A percentile compares a stretch with the other conserved stretches of the same genome.
Conservation (phyloP, 2,113 vertebrate genomes). For the Myotis yumanensis region DNA sequence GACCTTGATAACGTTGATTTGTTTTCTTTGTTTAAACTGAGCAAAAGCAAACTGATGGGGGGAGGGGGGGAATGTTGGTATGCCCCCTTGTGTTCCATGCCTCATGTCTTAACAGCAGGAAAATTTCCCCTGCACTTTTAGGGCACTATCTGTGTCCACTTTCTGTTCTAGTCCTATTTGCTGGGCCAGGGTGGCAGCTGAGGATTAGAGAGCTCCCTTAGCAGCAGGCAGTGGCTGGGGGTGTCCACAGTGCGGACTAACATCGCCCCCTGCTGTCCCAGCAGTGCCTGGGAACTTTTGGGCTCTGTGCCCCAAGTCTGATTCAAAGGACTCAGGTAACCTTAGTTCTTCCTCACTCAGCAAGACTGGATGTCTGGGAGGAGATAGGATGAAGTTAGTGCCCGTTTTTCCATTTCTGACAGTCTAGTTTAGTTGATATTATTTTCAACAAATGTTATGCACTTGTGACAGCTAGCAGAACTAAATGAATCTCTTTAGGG, state of each 20-base stretch:
- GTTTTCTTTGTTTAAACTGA: not conserved
- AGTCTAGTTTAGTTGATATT: not conserved
- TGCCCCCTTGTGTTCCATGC: too few species aligned
- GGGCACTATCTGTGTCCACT: not conserved
- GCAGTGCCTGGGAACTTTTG: not conserved
- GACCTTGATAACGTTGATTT: not conserved
- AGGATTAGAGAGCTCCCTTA: not conserved
- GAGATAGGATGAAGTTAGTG: not conserved
- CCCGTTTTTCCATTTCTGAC: not conserved
- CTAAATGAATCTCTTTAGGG: not conserved
- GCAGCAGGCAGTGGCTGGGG: not conserved
- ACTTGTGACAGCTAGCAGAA: not conserved
- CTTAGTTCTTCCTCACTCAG: not conserved
- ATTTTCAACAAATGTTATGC: not conserved
- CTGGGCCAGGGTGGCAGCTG: not conserved
- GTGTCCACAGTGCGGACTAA: not conserved
- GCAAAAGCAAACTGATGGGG: not conserved
- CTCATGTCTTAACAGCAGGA: not conserved
- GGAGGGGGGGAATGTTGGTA: rapidly evolving
- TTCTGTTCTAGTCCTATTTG: not conserved
- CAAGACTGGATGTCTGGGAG: not conserved
- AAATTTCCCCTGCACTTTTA: not conserved
- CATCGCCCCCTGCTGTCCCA: slow-evolving; percentile 53
- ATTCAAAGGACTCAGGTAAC: not conserved
- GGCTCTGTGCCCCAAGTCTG: not conserved